Base-by-base conservation (phyloP, 1,140 invertebrate species). In the Polyergus mexicanus region DNA sequence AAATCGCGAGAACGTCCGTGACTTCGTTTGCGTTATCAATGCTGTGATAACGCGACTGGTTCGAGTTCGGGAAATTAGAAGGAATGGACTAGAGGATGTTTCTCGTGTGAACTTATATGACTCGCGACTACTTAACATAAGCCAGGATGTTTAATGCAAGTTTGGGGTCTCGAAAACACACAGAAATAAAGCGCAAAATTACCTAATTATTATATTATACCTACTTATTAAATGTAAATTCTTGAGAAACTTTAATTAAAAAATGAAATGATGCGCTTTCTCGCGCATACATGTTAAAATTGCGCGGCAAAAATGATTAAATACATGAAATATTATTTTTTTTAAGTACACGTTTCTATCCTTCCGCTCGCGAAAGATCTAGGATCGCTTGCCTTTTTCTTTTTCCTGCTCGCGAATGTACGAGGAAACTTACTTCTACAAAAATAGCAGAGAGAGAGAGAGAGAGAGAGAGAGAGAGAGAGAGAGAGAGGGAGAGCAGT, bases 1-100 rank as follows among this genome's bases (percentile, higher is more conserved):
- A 76, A 84, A 77, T 84, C 60, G 75, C 78, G 38, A 51, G 22
- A 51, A 72, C 72, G 81, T 78, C 81, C 88, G 80, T 83, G 68
- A 83, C 78, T 83, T 62, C 38, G 69, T 71, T 63, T 62, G 25
- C 28, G 68, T 60, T 88, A 85, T 85, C 86, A 76, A 16, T 32
- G 32, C 56, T 28, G 19, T 13, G 80, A 85, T 88, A 88, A 72
- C 44, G 38, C 62, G 72, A 77, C 78, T 69, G 47, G 58, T 60
- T 78, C n/a, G 25, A 28, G 41, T 32, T 72, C 54, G 28, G 41
- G 10, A 74, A 72, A 74, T 83, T 83, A 11, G 4, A 81, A 38
- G 19, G 38, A 35, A 44, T 25, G 78, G 51, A 60, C 44, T 35
- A 58, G 25, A 83, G n/a, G 19, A 25, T n/a, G 25, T 71, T 74